Percentiles rank a stretch among this genome's conserved stretches.
phyloP scores from a whole-genome alignment of 1,140 invertebrate species.

The Phthorimaea operculella region DNA sequence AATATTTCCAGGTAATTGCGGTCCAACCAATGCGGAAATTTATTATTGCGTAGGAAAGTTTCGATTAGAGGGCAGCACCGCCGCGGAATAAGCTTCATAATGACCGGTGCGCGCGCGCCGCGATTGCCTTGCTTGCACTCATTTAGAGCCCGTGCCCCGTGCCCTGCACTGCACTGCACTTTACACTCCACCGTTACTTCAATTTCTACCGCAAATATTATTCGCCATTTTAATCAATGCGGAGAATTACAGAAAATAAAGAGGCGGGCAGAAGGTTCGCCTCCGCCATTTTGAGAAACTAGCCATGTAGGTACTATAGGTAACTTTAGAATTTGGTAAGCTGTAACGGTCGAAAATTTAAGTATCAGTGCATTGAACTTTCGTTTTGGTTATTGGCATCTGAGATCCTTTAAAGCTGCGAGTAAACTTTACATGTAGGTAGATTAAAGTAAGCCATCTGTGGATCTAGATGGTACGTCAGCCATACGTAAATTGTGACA shows the following conservation, averaged over 20 bases:
- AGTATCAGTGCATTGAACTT: no score
- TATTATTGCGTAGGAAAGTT: slow-evolving; percentile 39
- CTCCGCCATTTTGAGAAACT: no score
- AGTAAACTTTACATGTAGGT: no score
- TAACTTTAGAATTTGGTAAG: no score
- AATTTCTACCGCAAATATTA: not conserved
- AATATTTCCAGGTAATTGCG: slow-evolving; percentile 31
- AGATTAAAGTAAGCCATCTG: no score
- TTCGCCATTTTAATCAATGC: not conserved
- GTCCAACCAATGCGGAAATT: slow-evolving; percentile 37
- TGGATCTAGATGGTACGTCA: no score
- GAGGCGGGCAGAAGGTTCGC: not conserved
- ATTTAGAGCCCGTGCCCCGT: slow-evolving; percentile 17
- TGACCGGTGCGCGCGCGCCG: slow-evolving; percentile 17
- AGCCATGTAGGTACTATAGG: no score
- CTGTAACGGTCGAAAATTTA: no score
- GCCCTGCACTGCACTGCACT: slow-evolving; percentile 5
- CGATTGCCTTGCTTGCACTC: slow-evolving; percentile 22
- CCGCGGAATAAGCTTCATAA: slow-evolving; percentile 44
- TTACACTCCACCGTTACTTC: not conserved
- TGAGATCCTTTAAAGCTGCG: no score
- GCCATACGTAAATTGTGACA: no score
- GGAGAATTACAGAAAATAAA: not conserved
- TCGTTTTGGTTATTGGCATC: no score
- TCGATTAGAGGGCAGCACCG: slow-evolving; percentile 32